Evolutionary conservation across 2,888 invertebrate genomes (phyloP).

Genomic region (Andrena bucephala): DNA sequence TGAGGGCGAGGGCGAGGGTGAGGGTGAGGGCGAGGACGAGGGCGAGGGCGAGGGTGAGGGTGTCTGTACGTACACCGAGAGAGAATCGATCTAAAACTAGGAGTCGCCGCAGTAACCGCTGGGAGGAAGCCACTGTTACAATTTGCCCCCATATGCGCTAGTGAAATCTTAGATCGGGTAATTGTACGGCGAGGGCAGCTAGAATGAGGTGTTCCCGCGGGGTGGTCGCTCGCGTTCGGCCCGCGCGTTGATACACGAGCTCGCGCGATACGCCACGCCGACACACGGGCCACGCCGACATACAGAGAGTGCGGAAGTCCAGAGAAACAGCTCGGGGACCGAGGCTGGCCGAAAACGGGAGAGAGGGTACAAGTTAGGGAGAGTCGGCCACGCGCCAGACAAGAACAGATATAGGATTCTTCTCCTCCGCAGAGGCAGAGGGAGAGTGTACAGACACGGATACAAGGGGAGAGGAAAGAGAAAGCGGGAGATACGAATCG

Average conservation of each 20-base stretch:
- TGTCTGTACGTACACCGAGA: conserved; percentile 77
- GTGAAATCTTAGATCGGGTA: conserved; percentile 80
- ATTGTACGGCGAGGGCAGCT: conserved; percentile 74
- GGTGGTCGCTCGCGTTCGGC: conserved; percentile 70
- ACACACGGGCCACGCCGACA: conserved; percentile 46
- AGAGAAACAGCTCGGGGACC: conserved; percentile 24
- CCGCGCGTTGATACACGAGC: conserved; percentile 69
- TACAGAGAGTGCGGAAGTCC: conserved; percentile 32
- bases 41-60: conserved; percentile 70
- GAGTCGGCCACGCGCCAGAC: conserved; percentile 15
- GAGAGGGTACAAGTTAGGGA: conserved; percentile 1
- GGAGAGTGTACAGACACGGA: not conserved
- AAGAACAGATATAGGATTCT: conserved; percentile 5
- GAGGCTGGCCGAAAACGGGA: conserved; percentile 20
- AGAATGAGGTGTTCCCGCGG: conserved; percentile 75
- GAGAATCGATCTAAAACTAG: conserved; percentile 85
- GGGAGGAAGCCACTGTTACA: conserved; percentile 82
- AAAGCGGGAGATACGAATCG: not conserved
- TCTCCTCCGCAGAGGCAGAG: conserved; percentile 2
- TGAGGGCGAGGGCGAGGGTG: conserved; percentile 28
- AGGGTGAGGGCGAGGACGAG: conserved; percentile 46
- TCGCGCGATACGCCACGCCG: conserved; percentile 50
- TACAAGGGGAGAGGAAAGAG: conserved; percentile 8
- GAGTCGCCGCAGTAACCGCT: conserved; percentile 84
- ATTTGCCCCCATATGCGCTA: conserved; percentile 79